These are phyloP conservation scores for Butastur rufipennis DNA, from an alignment of 2,113 vertebrate genomes.

Conservation along the genomic window DNA sequence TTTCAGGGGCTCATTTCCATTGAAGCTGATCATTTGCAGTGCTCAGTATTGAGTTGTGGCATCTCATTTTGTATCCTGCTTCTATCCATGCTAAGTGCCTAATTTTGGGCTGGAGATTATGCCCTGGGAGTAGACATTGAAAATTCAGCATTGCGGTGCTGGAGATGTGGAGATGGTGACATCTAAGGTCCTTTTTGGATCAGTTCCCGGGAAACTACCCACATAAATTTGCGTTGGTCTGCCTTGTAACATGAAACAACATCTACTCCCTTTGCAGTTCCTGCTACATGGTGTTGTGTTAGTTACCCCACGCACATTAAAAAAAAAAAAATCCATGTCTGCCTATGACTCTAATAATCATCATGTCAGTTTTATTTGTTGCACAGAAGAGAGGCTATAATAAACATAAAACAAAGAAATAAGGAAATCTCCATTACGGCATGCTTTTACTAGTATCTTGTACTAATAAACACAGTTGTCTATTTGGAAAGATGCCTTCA, in stretches of 20 bases:
- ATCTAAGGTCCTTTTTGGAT: neutral
- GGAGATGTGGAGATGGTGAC: neutral
- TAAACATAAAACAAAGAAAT: slow-evolving; percentile 47
- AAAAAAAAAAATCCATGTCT: neutral
- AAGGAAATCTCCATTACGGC: slow-evolving; percentile 19
- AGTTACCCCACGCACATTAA: neutral
- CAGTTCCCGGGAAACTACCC: neutral
- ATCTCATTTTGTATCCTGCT: neutral
- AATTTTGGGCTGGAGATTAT: neutral
- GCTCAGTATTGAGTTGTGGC: neutral
- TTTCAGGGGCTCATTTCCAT: neutral
- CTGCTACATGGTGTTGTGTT: neutral
- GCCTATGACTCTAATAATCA: neutral
- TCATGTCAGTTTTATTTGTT: slow-evolving; percentile 26
- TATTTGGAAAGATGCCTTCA: slow-evolving; percentile 37
- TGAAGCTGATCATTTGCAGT: neutral
- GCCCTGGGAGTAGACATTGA: neutral
- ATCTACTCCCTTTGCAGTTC: neutral
- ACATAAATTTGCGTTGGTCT: neutral
- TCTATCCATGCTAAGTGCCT: neutral
- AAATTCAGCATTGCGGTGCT: neutral
- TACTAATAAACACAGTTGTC: slow-evolving; percentile 63
- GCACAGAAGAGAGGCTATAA: neutral
- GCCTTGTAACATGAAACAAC: neutral
- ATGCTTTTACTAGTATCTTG: slow-evolving; percentile 27